Conservation (phyloP, 2,797 vertebrate genomes). For the Poecilia gillii region DNA sequence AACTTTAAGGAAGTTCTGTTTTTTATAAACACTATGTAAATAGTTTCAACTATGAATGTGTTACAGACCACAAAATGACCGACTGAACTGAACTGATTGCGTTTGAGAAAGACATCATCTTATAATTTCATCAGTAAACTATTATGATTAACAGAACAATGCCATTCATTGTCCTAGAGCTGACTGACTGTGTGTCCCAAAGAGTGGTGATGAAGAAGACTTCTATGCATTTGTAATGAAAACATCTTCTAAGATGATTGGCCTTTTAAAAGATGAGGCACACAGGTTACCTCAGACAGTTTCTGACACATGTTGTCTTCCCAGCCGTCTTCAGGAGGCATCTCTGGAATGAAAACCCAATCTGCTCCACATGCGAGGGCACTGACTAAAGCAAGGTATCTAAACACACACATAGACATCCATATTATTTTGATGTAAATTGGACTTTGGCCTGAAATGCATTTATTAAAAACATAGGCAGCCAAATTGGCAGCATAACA, state of each 20-base stretch:
- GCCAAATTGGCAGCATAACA: background rate
- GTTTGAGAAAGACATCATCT: background rate
- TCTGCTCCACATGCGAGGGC: conserved; percentile 96
- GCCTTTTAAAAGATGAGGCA: background rate
- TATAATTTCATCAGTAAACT: background rate
- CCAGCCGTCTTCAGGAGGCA: conserved; percentile 95
- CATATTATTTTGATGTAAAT: background rate
- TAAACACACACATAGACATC: conserved; percentile 23
- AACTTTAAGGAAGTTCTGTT: background rate
- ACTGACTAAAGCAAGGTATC: conserved; percentile 92
- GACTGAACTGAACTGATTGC: background rate
- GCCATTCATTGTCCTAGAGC: background rate
- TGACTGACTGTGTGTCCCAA: background rate
- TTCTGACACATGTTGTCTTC: conserved; percentile 92
- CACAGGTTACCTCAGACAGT: conserved; percentile 89
- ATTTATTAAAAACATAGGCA: background rate
- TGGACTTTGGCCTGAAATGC: too few relatives aligned
- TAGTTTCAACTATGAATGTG: background rate
- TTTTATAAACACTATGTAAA: background rate
- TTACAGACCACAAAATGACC: background rate
- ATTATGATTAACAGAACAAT: background rate
- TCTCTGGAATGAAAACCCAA: conserved; percentile 97
- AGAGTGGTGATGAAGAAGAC: background rate
- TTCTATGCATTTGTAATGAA: background rate
- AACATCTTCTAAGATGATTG: background rate